Conservation (phyloP, 2,113 vertebrate genomes). For the Turnix velox region DNA sequence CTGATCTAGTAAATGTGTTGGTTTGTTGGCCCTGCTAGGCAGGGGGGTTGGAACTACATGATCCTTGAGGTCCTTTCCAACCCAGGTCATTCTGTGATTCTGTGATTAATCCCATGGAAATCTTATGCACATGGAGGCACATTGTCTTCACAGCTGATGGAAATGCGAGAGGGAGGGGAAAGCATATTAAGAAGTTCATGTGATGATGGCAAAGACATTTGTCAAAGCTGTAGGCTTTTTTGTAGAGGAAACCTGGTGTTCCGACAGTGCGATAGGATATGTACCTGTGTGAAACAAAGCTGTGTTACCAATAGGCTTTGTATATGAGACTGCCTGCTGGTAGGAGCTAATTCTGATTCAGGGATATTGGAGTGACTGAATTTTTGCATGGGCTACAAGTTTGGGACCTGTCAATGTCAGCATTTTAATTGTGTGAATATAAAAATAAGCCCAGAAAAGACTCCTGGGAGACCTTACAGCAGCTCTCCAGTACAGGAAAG, state of each 20-base stretch:
- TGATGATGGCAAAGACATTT: not conserved
- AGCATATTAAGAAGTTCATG: not conserved
- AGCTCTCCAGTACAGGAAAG: not conserved
- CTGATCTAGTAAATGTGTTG: too few relatives aligned
- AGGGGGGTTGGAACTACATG: too few relatives aligned
- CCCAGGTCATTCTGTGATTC: too few relatives aligned
- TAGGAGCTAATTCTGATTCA: not conserved
- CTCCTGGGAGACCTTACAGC: not conserved
- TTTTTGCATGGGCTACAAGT: not conserved
- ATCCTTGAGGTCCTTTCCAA: too few relatives aligned
- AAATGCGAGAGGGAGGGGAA: not conserved
- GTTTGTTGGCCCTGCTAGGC: too few relatives aligned
- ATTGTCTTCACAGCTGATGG: not conserved
- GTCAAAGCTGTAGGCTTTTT: not conserved
- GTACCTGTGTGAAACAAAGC: not conserved
- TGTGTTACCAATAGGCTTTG: not conserved
- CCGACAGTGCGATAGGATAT: too few relatives aligned
- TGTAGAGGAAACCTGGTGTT: not conserved
- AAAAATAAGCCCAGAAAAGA: not conserved
- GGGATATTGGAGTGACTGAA: not conserved
- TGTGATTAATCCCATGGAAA: not conserved
- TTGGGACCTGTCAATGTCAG: not conserved
- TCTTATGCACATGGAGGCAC: fast-evolving
- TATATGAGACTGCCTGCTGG: not conserved
- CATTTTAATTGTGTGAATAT: not conserved